Base-by-base conservation (phyloP, 2,113 vertebrate species). In the Silurus glanis region DNA sequence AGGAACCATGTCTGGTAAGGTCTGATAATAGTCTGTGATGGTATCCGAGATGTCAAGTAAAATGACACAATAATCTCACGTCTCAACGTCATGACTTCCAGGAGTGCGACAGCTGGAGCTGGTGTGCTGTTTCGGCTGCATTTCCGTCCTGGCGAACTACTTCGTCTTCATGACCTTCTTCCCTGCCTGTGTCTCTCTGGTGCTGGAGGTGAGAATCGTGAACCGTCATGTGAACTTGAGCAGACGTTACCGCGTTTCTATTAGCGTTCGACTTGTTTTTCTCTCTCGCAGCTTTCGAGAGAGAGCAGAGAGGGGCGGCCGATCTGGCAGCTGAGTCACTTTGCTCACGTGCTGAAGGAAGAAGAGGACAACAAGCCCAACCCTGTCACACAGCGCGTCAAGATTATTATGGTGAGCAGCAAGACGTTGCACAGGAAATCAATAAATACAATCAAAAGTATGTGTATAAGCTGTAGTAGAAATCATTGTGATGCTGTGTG, bases 161-260 rank as follows among this genome's bases (percentile, higher is more conserved):
- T 98, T 99, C 37, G 98, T 97, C 89, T 99, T 99, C 90, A 97
- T 99, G 98, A 99, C 97, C 14, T 99, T 99, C 94, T 99, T 99
- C 92, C 98, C 98, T 49, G 98, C 98, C 2, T 99, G 98, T 61
- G 98, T 99, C 55, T 99, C 98, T 0, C 92, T 99, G 89, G 97
- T 99, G 17, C 92, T 99, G 84, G 98, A 99, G 97, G 98, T 99
- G 93, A 61, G 75, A 67, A n/a, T 17, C 5, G n/a, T 37, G 37
- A 37, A 37, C 37, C 37, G 37, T 2, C 37, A 37, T 37, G 37
- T 37, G 37, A 37, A 37, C 37, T 37, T 37, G 37, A 37, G 37
- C 37, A 37, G 37, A 37, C 37, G 37, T 37, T 37, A 37, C 37
- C 37, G 37, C 37, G 37, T 37, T 37, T 81, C 4, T n/a, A 3